These are phyloP conservation scores for Spheniscus humboldti DNA, from an alignment of 2,797 vertebrate species.

Conservation along the genomic window DNA sequence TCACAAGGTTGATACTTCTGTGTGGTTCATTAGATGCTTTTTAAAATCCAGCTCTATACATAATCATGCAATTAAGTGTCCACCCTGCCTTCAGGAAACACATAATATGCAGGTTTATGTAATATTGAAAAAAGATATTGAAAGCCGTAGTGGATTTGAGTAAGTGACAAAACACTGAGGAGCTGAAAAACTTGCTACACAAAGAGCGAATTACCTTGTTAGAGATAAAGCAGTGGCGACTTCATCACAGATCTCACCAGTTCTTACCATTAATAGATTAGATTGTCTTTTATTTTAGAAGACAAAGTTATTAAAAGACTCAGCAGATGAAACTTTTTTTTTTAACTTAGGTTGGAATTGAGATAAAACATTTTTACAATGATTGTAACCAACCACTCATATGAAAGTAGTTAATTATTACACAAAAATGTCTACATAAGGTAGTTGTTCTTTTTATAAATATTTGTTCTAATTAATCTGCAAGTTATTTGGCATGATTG, in stretches of 20 bases:
- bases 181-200: neutral
- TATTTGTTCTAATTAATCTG: neutral
- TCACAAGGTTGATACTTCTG: neutral
- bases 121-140: neutral
- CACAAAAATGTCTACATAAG: neutral
- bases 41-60: neutral
- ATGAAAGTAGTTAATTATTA: neutral
- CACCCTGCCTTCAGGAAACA: neutral
- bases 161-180: neutral
- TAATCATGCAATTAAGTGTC: neutral
- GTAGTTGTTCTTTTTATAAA: neutral
- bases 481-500: neutral
- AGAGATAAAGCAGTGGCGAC: neutral
- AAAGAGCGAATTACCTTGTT: neutral
- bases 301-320: neutral
- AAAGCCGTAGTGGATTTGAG: neutral
- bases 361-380: neutral
- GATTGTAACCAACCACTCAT: neutral
- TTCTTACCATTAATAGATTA: neutral
- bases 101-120: neutral
- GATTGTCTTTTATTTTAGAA: neutral
- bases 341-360: neutral
- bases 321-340: neutral
- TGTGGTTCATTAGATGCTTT: neutral
- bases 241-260: neutral